Evolutionary conservation across 2,888 invertebrate genomes (phyloP), one percentile per base, ranked within the genome.

Genomic region (Melanostoma mellinum): DNA sequence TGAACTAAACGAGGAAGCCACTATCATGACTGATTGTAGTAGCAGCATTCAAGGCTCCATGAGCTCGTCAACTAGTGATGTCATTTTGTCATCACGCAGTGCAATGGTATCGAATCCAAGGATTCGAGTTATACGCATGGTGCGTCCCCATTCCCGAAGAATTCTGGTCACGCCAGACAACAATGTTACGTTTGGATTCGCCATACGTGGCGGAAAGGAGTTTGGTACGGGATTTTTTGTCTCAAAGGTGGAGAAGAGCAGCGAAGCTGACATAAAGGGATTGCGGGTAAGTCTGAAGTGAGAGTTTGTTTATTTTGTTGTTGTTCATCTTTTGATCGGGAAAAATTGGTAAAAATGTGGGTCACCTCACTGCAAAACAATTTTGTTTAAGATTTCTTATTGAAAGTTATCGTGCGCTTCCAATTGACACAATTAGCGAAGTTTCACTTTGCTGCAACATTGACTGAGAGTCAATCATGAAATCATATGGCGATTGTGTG

Each of bases 191-290:
- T 95, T 95, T 88, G 97, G 97, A 0, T 97, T 97, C 91, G 95
- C 96, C 2, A 91, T 97, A 73, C 93, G 97, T 3, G 97, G 97
- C 36, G 98, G 98, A 10, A 93, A 95, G 85, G 98, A 98, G 89
- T 97, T 97, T 90, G 96, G 96, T 33, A 96, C 97, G 0, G 98
- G 98, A 38, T 96, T 98, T 92, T 98, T 97, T 92, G 95, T 98
- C 77, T 97, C 97, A 32, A 95, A 95, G 88, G 95, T 98, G 6
- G 96, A 97, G 86, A 94, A 95, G 40, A 96, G 96, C 73, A 97
- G 97, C 1, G 97, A 97, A 90, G 98, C 98, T 0, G 94, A 96
- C 88, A 92, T 94, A 61, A 96, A 96, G 90, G 98, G 98, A 85
- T 92, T 98, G 63, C 95, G 95, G 94, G 98, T 97, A 92, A 93